Conservation (phyloP, 2,797 vertebrate species). For the Mus caroli region DNA sequence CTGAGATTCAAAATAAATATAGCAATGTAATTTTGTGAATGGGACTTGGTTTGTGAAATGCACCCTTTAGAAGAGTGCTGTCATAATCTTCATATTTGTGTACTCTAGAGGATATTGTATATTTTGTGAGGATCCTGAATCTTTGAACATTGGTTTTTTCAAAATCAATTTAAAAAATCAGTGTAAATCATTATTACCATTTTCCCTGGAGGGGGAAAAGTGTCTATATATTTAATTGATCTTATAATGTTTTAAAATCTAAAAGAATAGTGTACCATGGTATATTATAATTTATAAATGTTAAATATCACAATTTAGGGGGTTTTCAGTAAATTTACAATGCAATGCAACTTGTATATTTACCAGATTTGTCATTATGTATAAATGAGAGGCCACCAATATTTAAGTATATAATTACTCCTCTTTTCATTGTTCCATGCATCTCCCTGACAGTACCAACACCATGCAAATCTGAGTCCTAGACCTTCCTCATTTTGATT, state of each 20-base stretch:
- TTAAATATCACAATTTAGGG: background rate
- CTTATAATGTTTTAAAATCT: background rate
- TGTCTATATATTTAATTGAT: background rate
- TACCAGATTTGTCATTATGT: background rate
- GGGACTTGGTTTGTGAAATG: background rate
- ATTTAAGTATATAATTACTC: background rate
- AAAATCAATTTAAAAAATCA: background rate
- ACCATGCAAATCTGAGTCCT: background rate
- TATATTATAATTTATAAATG: background rate
- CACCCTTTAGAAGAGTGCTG: background rate
- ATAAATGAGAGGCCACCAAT: background rate
- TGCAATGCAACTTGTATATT: background rate
- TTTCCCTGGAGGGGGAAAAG: background rate
- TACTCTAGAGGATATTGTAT: background rate
- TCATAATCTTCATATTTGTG: background rate
- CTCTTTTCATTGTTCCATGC: background rate
- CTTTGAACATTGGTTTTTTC: background rate
- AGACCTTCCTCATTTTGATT: background rate
- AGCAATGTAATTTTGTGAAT: background rate
- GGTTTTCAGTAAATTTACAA: background rate
- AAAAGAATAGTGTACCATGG: background rate
- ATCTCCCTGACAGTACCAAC: background rate
- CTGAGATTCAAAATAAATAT: background rate
- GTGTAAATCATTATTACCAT: no score
- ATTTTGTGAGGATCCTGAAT: background rate